These are phyloP conservation scores for Stichopus horrens DNA, from an alignment of 53 echinoderm and acorn worm species.

Conservation along the genomic window DNA sequence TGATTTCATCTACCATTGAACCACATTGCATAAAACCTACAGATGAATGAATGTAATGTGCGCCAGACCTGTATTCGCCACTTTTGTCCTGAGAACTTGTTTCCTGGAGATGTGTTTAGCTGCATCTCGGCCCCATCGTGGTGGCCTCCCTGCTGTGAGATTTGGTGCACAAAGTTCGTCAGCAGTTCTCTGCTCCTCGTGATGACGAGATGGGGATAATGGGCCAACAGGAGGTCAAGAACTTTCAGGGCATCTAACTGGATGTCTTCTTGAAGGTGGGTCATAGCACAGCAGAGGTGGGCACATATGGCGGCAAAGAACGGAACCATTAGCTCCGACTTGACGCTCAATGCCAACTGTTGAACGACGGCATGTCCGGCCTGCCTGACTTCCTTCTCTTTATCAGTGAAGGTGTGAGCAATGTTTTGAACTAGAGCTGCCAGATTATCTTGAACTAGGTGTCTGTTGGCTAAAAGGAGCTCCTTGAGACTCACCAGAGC, in stretches of 20 bases:
- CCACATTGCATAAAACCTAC: no score
- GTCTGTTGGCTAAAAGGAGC: conserved; percentile 62
- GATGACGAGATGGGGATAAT: conserved; percentile 75
- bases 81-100: conserved; percentile 75
- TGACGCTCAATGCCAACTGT: conserved; percentile 52
- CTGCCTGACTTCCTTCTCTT: conserved; percentile 68
- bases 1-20: no score
- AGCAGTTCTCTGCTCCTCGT: conserved; percentile 70
- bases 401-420: conserved; percentile 67
- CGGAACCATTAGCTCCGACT: conserved; percentile 66
- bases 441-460: conserved; percentile 64
- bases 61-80: conserved; percentile 82
- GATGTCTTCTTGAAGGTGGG: conserved; percentile 84
- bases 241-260: conserved; percentile 73
- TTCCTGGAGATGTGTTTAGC: conserved; percentile 74
- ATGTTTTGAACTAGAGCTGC: conserved; percentile 68
- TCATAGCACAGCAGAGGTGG: conserved; percentile 95
- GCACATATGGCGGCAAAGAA: conserved; percentile 79
- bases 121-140: conserved; percentile 48
- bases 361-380: conserved; percentile 66
- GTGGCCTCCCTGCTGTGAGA: conserved; percentile 68
- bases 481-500: conserved; percentile 70
- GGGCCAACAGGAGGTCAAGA: conserved; percentile 72
- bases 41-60: no score
- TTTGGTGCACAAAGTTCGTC: conserved; percentile 88